These are phyloP conservation scores for Abramis brama DNA, from an alignment of 2,113 vertebrate species.

Conservation along the genomic window DNA sequence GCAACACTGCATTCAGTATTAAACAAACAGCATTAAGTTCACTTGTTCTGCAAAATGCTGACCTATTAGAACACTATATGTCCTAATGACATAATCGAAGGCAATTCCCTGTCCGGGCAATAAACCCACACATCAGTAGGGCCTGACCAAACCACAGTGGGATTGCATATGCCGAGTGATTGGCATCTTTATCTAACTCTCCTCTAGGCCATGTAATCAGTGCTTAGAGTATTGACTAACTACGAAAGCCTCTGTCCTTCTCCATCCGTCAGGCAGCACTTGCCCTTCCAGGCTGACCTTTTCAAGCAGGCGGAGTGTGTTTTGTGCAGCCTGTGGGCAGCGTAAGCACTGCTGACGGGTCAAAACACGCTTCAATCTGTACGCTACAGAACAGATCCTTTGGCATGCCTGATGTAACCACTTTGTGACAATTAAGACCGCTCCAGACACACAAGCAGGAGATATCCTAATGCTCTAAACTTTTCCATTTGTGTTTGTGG, in stretches of 20 bases:
- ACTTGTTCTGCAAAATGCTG: background rate
- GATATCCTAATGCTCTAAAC: slow-evolving; percentile 1
- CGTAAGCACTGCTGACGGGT: slow-evolving; percentile 62
- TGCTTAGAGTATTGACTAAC: slow-evolving; percentile 46
- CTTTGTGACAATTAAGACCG: slow-evolving; percentile 14
- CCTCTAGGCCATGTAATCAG: slow-evolving; percentile 34
- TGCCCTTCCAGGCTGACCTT: slow-evolving; percentile 53
- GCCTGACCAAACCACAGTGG: background rate
- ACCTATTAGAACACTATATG: slow-evolving; percentile 13
- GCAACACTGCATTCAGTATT: background rate
- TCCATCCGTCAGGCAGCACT: slow-evolving; percentile 44
- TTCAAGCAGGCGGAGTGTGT: slow-evolving; percentile 6
- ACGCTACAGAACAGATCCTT: background rate
- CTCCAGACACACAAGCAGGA: slow-evolving; percentile 17
- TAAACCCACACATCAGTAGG: background rate
- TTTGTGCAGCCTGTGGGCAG: slow-evolving; percentile 45
- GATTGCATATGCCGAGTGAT: background rate
- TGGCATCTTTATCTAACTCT: slow-evolving; percentile 5
- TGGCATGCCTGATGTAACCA: slow-evolving; percentile 6
- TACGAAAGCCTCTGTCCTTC: slow-evolving; percentile 35
- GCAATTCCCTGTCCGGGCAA: slow-evolving; percentile 8
- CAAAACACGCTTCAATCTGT: slow-evolving; percentile 42
- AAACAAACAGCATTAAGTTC: slow-evolving; percentile 5
- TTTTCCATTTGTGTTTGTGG: slow-evolving; percentile 8
- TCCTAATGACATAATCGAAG: background rate